Evolutionary conservation across 2,888 invertebrate genomes (phyloP), one percentile per base, ranked within the genome.

Genomic region (Caenorhabditis sp.): DNA sequence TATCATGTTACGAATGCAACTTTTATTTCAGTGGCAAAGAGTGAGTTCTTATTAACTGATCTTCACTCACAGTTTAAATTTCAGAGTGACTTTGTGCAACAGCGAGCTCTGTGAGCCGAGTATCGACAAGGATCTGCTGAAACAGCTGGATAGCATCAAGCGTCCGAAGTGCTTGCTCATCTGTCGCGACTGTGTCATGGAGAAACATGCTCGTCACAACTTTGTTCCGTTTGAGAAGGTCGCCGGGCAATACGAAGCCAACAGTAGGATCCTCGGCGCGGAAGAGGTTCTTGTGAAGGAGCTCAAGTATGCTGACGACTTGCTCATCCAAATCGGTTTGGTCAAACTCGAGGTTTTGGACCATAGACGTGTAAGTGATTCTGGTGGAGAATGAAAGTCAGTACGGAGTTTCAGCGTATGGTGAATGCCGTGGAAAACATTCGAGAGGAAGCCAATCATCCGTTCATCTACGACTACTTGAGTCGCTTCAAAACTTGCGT

Each of bases 341-440:
- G 8, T 51, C 0, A 51, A 67, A 24, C 37, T 20, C 0, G 74
- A 74, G n/a, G 9, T 67, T n/a, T 22, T 51, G 4, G 61, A 67
- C 18, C 67, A 76, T 24, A 51, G 76, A 76, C 18, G 44, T 53
- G 67, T 76, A 11, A 24, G 24, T 40, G 4, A 32, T 32, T 9
- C 9, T 9, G 4, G 32, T 32, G 32, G 32, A 9, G 32, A 9
- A 32, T 9, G 15, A n/a, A 13, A 20, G 18, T 15, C n/a, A 32
- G 6, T 35, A n/a, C n/a, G n/a, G n/a, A n/a, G n/a, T 40, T 67
- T n/a, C 53, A 76, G 76, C 37, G 76, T 35, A 76, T 76, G 58
- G 44, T 24, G 32, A 76, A 76, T 13, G 76, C 76, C 2, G n/a
- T 76, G n/a, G 60, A 20, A 13, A 76, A 76, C 35, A 68, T 76